Base-by-base conservation (phyloP, 2,888 invertebrate species). In the Gymnoscelis rufifasciata region DNA sequence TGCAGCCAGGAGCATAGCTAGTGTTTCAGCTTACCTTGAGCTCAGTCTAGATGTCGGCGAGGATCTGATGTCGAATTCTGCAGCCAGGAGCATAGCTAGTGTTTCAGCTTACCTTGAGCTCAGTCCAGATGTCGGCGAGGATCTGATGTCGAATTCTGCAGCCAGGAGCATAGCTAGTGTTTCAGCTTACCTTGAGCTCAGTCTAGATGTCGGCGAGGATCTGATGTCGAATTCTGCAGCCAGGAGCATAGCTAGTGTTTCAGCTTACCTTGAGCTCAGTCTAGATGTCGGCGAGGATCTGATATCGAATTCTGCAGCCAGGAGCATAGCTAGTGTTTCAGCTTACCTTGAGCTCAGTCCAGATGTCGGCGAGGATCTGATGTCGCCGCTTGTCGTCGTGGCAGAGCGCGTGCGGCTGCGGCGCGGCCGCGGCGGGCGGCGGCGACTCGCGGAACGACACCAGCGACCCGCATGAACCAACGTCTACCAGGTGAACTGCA, bases 381-480 rank as follows among this genome's bases (percentile, higher is more conserved):
- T 92, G 91, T 19, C 91, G 78, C 51, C 91, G 86, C 66, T 91
- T 91, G 68, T 91, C 91, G 79, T 91, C 91, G 54, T 91, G 84
- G 55, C 83, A 90, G 54, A 91, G 86, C 50, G 90, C 81, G 57
- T 84, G 82, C 2, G 90, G 89, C 47, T 89, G 90, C 4, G 78
- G 69, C 13, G 68, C 74, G 14, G 82, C 80, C 31, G 73, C 77
- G 39, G 87, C 75, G 26, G 86, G 83, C 5, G 84, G 83, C 8
- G 89, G 83, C 0, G 88, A 87, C 58, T 89, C 88, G 3, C 87
- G 73, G 63, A 88, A 88, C 37, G 88, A 88, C 39, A 88, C 86
- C 53, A 89, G 67, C 5, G 89, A 88, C 10, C 88, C 86, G 43
- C 87, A 88, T 12, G 88, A 88, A 0, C 86, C 86, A 27, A 83